A percentile compares a stretch with the other conserved stretches of the same genome.
Conservation (phyloP, 64 coral and sea anemone genomes). For the Montipora cactus region DNA sequence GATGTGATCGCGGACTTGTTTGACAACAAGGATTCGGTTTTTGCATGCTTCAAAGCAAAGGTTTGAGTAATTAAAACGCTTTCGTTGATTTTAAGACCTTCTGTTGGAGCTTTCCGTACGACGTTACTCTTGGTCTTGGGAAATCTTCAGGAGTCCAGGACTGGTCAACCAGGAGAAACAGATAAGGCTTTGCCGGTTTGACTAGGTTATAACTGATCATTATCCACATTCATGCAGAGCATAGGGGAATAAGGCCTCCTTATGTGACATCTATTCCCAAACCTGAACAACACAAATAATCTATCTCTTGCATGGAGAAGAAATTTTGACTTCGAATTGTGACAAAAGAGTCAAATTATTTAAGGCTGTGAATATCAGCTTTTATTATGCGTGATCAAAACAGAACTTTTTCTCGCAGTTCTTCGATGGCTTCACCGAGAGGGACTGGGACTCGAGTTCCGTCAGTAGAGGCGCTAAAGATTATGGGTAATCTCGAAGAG, state of each 20-base stretch:
- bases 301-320: neutral
- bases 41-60: neutral
- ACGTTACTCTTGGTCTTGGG: neutral
- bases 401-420: neutral
- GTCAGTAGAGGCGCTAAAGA: slow-evolving; percentile 34
- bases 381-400: slow-evolving; percentile 31
- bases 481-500: slow-evolving; percentile 62
- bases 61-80: neutral
- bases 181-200: neutral
- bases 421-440: neutral
- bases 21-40: neutral
- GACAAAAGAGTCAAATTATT: neutral
- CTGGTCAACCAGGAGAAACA: neutral
- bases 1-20: neutral
- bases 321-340: neutral
- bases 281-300: neutral
- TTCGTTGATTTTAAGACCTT: neutral
- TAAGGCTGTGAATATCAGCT: neutral
- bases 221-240: too few species aligned
- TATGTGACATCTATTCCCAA: neutral
- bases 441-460: slow-evolving; percentile 7
- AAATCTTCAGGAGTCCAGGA: neutral
- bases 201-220: too few species aligned
- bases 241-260: neutral
- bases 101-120: neutral